Evolutionary conservation across 1,140 invertebrate species (phyloP), one percentile per base, ranked within the genome.

Genomic region (Drosophila nasuta): DNA sequence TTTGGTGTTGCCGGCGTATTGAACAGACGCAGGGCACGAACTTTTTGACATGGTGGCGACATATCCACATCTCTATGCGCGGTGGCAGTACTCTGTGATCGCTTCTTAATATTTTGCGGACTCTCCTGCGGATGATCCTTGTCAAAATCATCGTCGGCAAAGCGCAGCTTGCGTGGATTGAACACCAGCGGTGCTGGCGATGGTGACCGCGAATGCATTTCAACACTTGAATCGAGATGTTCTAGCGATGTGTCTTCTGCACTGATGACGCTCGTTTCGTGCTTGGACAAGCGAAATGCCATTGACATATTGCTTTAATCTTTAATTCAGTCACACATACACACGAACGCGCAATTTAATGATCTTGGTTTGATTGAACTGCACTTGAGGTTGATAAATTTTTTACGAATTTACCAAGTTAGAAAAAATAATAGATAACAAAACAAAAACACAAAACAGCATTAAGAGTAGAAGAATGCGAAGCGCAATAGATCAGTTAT

Each of bases 1-100:
- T 97, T 97, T 41, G 97, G 97, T 10, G 97, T 97, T 54, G 96
- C 95, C 7, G 97, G 97, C 38, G 96, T 96, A 92, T 97, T 97
- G 89, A 97, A 97, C 1, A 98, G 92, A 59, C 96, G 94, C 28
- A 98, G 93, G 1, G 96, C 96, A 78, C 96, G 94, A 41, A 98
- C 96, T 86, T 95, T 94, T 87, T 96, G 96, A 79, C 97, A 97
- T 3, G 97, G 97, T 11, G 97, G 97, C 79, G 95, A 95, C 78
- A 92, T 93, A 17, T 78, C 77, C 11, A 63, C 17, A 13, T 48
- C 51, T 38, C 43, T 13, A 8, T 51, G 13, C 17, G 5, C 13
- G 51, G n/a, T 57, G 35, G 7, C 7, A 8, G 30, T 33, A 5
- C 7, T 38, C 35, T 38, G 35, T 15, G 35, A 15, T 49, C 35